Evolutionary conservation across 2,888 invertebrate genomes (phyloP), one percentile per base, ranked within the genome.

Genomic region (Yponomeuta cagnagella): DNA sequence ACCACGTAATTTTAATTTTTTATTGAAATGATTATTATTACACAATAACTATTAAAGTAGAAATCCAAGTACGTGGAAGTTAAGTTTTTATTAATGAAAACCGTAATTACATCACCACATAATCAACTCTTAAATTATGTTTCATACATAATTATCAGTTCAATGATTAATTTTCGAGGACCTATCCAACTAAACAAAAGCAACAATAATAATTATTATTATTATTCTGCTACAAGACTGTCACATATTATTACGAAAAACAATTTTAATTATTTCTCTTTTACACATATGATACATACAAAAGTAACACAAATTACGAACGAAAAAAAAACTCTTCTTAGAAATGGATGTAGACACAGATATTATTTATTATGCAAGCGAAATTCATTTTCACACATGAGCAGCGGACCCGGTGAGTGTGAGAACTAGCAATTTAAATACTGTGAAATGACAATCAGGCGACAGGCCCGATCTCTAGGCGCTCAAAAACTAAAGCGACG

Each of bases 41-140:
- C 87, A 89, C 84, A 88, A 85, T 87, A 86, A 88, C 86, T 88
- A 90, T 88, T 89, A 90, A 90, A 90, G 88, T 90, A 90, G 87
- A 90, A 90, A 89, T 88, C 82, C 85, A 86, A 86, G 84, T 87
- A 90, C 79, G 85, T 88, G 89, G 86, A 89, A 89, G 87, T 88
- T 90, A 23, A 85, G 87, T 87, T 89, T 71, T 90, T 89, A 90
- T 89, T 89, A 86, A 88, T 88, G 88, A 72, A 91, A 85, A 85
- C 75, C 82, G 82, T 89, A 87, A 88, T 89, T 83, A 89, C 84
- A 89, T 86, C 84, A 86, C 82, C 85, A 84, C 82, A 84, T 82
- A 79, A 82, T 86, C 84, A 87, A 87, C 84, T 84, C 90, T 89
- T 90, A 90, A 83, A 86, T 87, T 86, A 89, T 86, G 81, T 84